phyloP scores from a whole-genome alignment of 2,888 invertebrate species.

The Germaria angustata region DNA sequence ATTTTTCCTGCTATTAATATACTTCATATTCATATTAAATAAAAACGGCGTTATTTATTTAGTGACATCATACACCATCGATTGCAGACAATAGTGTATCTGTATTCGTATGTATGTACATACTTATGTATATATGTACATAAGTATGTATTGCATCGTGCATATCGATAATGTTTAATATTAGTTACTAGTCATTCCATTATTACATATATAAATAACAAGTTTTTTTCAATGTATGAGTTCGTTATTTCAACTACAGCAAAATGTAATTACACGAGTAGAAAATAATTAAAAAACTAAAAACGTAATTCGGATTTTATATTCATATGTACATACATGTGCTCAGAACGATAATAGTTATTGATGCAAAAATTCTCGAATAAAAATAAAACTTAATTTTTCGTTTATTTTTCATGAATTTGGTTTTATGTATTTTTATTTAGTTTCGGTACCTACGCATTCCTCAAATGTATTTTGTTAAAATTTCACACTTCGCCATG shows the following conservation, averaged over 20 bases:
- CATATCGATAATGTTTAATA: slow-evolving; percentile 11
- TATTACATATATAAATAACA: slow-evolving; percentile 1
- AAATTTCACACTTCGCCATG: slow-evolving; percentile 37
- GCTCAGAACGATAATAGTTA: neutral
- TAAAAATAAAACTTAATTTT: slow-evolving; percentile 15
- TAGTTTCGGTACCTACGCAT: neutral
- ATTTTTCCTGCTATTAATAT: neutral
- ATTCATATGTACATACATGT: slow-evolving; percentile 17
- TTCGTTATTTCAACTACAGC: neutral
- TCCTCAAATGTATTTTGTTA: slow-evolving; percentile 27
- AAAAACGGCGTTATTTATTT: slow-evolving; percentile 15
- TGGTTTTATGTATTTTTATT: neutral
- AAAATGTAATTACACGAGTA: slow-evolving; percentile 16
- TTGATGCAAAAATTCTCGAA: neutral
- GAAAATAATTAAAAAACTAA: slow-evolving; percentile 23
- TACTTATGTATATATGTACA: neutral
- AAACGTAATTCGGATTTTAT: slow-evolving; percentile 35
- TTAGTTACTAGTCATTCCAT: slow-evolving; percentile 5
- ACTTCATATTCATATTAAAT: neutral
- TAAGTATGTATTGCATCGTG: neutral
- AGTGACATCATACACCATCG: slow-evolving; percentile 43
- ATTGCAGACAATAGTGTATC: too few species aligned
- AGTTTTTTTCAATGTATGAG: neutral
- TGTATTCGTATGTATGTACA: too few species aligned
- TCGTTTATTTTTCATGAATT: neutral